These are phyloP conservation scores for Urocitellus parryii DNA, from an alignment of 2,113 vertebrate species.

Conservation along the genomic window DNA sequence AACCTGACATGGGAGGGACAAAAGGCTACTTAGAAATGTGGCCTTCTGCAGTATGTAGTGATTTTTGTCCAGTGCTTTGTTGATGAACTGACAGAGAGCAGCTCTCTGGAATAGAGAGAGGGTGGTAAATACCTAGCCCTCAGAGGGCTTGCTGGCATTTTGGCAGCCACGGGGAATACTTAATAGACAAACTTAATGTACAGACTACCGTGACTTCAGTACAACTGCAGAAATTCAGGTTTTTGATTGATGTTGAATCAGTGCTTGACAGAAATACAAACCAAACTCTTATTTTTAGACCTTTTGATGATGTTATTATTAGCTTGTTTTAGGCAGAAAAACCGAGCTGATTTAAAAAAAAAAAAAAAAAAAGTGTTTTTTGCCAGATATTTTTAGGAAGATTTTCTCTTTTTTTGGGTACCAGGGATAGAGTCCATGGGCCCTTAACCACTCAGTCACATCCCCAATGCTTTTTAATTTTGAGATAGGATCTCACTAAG, in stretches of 20 bases:
- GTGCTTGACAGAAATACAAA: background rate
- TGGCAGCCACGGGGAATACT: background rate
- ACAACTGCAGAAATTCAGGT: background rate
- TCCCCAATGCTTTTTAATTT: too few species aligned
- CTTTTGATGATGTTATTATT: slow-evolving; percentile 13
- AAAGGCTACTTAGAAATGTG: background rate
- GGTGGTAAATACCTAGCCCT: background rate
- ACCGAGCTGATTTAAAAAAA: background rate
- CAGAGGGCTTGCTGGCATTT: background rate
- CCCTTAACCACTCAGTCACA: too few species aligned
- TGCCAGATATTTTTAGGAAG: slow-evolving; percentile 40
- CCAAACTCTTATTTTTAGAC: background rate
- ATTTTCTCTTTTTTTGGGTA: background rate
- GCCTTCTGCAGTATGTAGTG: background rate
- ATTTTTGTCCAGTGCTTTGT: background rate
- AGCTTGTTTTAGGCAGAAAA: slow-evolving; percentile 44
- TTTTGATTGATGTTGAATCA: background rate
- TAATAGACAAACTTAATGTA: background rate
- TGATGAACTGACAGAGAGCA: background rate
- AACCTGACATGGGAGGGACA: background rate
- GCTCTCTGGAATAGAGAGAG: background rate
- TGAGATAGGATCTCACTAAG: too few species aligned
- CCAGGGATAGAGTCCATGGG: too few species aligned
- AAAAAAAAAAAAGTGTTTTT: background rate
- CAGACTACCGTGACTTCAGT: background rate